Percentiles rank a stretch among this genome's conserved stretches.
Conservation (phyloP, 2,113 vertebrate species). For the Gymnorhina tibicen region DNA sequence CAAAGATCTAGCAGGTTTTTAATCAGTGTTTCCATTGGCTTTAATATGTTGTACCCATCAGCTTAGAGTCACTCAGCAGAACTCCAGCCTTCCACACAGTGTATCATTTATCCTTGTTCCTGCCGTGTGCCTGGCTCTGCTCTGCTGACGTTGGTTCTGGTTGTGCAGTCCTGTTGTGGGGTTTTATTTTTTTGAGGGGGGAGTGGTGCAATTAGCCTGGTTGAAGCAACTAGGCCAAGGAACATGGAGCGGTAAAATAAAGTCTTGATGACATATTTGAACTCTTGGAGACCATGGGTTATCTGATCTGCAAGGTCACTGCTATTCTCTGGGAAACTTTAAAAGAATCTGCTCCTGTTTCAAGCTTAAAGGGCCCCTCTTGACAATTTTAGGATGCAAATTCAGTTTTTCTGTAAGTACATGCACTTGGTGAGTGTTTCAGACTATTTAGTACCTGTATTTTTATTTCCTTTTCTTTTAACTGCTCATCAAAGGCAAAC, state of each 20-base stretch:
- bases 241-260: slow-evolving; percentile 57
- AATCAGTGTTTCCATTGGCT: slow-evolving; percentile 33
- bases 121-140: background rate
- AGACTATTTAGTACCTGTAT: background rate
- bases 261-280: slow-evolving; percentile 64
- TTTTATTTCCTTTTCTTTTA: background rate
- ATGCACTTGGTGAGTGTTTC: background rate
- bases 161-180: background rate
- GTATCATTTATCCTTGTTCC: background rate
- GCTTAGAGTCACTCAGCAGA: slow-evolving; percentile 14
- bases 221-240: slow-evolving; percentile 27
- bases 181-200: background rate
- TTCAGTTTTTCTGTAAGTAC: background rate
- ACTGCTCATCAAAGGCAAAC: background rate
- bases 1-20: slow-evolving; percentile 10
- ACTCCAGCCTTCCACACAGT: background rate
- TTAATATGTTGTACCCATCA: slow-evolving; percentile 9
- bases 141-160: background rate
- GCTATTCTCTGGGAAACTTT: slow-evolving; percentile 58
- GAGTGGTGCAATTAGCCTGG: background rate
- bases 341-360: slow-evolving; percentile 50
- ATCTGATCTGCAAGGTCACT: slow-evolving; percentile 66
- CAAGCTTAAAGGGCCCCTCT: slow-evolving; percentile 33
- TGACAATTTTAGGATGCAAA: background rate
- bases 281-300: slow-evolving; percentile 54